Evolutionary conservation across 2,113 vertebrate genomes (phyloP).

Genomic region (Balaeniceps rex): DNA sequence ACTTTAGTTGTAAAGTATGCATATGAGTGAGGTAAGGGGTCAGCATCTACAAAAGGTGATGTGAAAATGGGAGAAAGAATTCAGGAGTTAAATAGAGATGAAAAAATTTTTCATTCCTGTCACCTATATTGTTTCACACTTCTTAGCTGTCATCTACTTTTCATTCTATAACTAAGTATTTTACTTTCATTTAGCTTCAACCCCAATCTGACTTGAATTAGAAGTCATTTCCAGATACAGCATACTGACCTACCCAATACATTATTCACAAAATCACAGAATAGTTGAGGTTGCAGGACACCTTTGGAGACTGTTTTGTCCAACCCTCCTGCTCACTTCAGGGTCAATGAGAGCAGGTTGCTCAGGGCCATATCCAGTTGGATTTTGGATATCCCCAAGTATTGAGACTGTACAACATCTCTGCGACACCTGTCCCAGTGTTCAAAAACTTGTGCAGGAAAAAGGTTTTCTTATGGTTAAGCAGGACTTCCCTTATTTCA

Average conservation of each 20-base stretch:
- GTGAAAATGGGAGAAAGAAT: not conserved
- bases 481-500: not conserved
- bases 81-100: not conserved
- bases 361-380: too few relatives aligned
- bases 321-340: not conserved
- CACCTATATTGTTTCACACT: not conserved
- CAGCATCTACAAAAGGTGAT: not conserved
- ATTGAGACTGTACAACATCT: not conserved
- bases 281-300: not conserved
- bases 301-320: not conserved
- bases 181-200: not conserved
- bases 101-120: not conserved
- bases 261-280: not conserved
- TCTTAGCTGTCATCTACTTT: not conserved
- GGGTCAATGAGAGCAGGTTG: not conserved
- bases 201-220: not conserved
- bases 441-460: not conserved
- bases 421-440: not conserved
- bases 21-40: not conserved
- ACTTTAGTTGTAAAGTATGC: not conserved
- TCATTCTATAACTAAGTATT: not conserved
- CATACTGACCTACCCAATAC: not conserved
- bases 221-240: not conserved
- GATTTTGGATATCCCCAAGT: not conserved
- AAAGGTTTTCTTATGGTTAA: not conserved